Evolutionary conservation across 2,797 vertebrate genomes (phyloP), one percentile per base, ranked within the genome.

Genomic region (Valencia hispanica): DNA sequence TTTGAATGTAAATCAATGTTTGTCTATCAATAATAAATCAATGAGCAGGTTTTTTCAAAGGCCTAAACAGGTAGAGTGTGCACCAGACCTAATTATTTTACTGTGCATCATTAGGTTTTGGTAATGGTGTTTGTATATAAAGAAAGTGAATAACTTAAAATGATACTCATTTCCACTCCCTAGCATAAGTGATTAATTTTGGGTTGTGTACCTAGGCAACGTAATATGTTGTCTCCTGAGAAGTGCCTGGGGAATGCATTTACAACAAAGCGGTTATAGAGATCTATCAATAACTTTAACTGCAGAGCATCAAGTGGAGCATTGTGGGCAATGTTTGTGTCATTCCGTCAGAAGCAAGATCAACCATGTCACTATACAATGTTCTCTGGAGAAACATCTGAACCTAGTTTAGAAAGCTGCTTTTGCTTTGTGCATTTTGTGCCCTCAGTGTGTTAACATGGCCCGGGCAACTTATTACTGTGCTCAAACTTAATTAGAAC

Each of bases 401-500:
- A 65, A 69, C 27, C 61, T 50, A 65, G 69, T 84, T 73, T 55
- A 30, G 32, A 68, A 78, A 75, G 73, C 79, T 66, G 71, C 70
- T 70, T 70, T 70, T 47, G 68, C 36, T 41, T 36, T 82, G 55
- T 86, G 73, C 72, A 86, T 83, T 74, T 81, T 75, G 0, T 79
- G 78, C 72, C 70, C 77, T 75, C 73, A 65, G 75, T 17, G 14
- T 88, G 72, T 85, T 85, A 74, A 82, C 84, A 86, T 45, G 80
- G 47, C 61, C 14, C n/a, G 5, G 71, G 53, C 59, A 76, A 83
- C 53, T 47, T 82, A 86, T 81, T 90, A 82, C 65, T 66, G 22
- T 10, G 65, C 45, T 87, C 70, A 80, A 77, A 86, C 86, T 85
- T 82, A 89, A 93, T 93, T 88, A 88, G 34, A 72, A 59, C 74